Evolutionary conservation across 1,140 invertebrate genomes (phyloP), one percentile per base, ranked within the genome.

Genomic region (Melanaphis sacchari): DNA sequence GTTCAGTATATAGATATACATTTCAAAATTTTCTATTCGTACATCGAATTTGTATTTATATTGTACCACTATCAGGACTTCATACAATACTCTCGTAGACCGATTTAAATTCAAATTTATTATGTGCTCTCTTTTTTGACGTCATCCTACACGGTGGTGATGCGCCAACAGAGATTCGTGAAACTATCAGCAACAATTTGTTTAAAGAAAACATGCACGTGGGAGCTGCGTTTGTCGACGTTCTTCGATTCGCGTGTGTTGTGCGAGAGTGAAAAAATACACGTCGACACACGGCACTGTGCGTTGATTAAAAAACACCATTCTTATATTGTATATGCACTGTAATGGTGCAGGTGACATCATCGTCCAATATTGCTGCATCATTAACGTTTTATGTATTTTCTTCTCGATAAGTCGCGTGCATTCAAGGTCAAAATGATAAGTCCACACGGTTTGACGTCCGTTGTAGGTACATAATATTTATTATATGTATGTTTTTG

Each of bases 301-400:
- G 31, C 24, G 43, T 89, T 59, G 87, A 76, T 91, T 49, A 82
- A 84, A 40, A 31, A 85, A 81, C 26, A 93, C 52, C 7, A 40
- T 82, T 38, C 21, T 82, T 24, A 82, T 82, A 82, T 26, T 84
- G 22, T 66, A 66, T 76, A 40, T 82, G 81, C 36, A 7, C 36
- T 40, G 36, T 82, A 40, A 82, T 84, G 38, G 41, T n/a, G 43
- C 43, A 31, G 88, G 38, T 90, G 88, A 90, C 52, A 59, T 90
- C 88, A 90, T 90, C 88, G 49, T 89, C 22, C 11, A n/a, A 89
- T 89, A 54, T 89, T 43, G 46, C 88, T 41, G 88, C 36, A 54
- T 54, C 88, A 54, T 38, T 54, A 54, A 15, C 49, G n/a, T 54
- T 54, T 52, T 54, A 41, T 31, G 38, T 24, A 2, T 90, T 90